Conservation (phyloP, 2,797 vertebrate genomes). For the Dryobates pubescens region DNA sequence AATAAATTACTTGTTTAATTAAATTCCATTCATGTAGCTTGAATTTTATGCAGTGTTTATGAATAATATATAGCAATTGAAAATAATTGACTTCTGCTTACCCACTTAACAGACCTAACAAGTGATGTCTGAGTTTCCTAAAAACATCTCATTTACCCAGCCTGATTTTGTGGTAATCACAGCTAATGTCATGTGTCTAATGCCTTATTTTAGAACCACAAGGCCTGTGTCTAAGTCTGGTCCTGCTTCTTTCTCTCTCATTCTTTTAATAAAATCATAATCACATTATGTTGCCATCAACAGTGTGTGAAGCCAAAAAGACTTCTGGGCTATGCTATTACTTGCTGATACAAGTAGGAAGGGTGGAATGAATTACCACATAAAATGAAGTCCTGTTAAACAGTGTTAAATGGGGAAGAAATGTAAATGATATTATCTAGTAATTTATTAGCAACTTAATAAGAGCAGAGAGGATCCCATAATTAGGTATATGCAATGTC, state of each 20-base stretch:
- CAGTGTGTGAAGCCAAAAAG: neutral
- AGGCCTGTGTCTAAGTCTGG: neutral
- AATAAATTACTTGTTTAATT: constrained; percentile 15
- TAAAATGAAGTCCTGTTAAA: neutral
- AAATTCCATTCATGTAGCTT: neutral
- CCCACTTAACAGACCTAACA: neutral
- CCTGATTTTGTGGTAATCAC: neutral
- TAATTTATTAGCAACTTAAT: neutral
- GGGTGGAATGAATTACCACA: neutral
- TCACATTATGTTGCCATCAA: neutral
- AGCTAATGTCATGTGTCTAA: neutral
- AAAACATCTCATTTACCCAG: constrained; percentile 9
- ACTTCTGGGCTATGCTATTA: neutral
- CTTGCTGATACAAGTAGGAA: neutral
- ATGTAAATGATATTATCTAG: neutral
- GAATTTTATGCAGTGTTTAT: constrained; percentile 4
- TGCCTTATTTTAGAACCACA: neutral
- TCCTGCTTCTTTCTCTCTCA: neutral
- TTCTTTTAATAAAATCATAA: neutral
- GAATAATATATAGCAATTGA: constrained; percentile 21
- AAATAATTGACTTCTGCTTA: constrained; percentile 32
- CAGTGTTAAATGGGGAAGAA: neutral
- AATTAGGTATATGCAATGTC: neutral
- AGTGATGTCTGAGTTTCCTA: neutral
- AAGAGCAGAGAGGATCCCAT: neutral